Base-by-base conservation (phyloP, 2,797 vertebrate species). In the Phrynocephalus forsythii region DNA sequence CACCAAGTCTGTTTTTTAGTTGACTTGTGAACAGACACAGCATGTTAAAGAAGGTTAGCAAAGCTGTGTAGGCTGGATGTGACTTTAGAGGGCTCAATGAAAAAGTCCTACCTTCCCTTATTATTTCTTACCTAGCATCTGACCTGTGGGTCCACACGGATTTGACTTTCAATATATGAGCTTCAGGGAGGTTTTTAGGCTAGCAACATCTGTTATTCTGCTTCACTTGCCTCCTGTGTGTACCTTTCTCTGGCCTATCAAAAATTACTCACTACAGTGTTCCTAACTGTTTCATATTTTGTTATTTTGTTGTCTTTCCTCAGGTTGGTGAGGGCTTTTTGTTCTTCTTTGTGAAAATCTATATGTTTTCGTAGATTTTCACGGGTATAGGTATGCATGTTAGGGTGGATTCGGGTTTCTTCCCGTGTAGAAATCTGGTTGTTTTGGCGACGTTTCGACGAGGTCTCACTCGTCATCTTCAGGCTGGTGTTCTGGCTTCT, bases 71-170 rank as follows among this genome's bases (percentile, higher is more conserved):
- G 28, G 16, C 60, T 22, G 83, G 18, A 16, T n/a, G 2, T 50
- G 44, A 60, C n/a, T 73, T 10, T 66, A 85, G 16, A 83, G 28
- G 44, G 79, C 56, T 79, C 63, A 60, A 68, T 33, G 28, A 67
- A 71, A 38, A 82, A 83, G 8, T 67, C 72, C 22, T 81, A 3
- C 69, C 50, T 78, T 33, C 22, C 78, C 82, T 84, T 63, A 79
- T 83, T 71, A 60, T 83, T 79, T 68, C n/a, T 80, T 69, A 28
- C 20, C 66, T 44, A 82, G 50, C 82, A 60, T 80, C 50, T 84
- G 48, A 44, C 20, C 68, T 38, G 38, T 38, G 38, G 38, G 38
- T 38, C 38, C 38, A 38, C 38, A 38, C 38, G 3, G 38, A 38
- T 38, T 69, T 6, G 0, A 76, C 73, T 90, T 60, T 18, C 81